These are phyloP conservation scores for Clistopyga incitator DNA, from an alignment of 2,888 invertebrate species.

Conservation along the genomic window DNA sequence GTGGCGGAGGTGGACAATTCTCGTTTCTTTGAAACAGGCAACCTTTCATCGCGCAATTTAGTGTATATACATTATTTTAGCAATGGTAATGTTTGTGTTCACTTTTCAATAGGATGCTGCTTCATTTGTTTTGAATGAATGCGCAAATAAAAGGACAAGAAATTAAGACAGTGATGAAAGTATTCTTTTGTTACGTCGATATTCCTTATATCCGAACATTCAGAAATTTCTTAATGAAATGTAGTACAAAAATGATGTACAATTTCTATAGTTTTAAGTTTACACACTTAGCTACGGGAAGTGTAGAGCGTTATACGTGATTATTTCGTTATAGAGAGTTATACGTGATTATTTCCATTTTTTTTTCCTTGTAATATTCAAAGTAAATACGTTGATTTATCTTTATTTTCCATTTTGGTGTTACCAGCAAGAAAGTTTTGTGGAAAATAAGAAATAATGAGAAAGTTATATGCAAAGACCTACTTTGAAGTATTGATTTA, in stretches of 20 bases:
- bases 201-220: background rate
- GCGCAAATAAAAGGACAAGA: constrained; percentile 1
- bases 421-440: too few relatives aligned
- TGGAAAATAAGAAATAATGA: too few relatives aligned
- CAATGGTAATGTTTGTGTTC: background rate
- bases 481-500: too few relatives aligned
- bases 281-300: background rate
- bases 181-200: background rate
- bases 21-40: constrained; percentile 2
- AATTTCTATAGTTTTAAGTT: background rate
- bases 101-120: background rate
- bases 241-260: background rate
- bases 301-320: background rate
- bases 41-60: background rate
- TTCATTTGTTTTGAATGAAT: constrained; percentile 1
- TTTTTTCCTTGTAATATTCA: too few relatives aligned
- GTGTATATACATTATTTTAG: background rate
- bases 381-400: too few relatives aligned
- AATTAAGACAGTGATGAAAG: background rate
- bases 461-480: too few relatives aligned
- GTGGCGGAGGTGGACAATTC: background rate
- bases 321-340: background rate
- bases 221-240: background rate
- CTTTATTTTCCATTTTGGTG: too few relatives aligned
- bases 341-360: background rate